Percentiles rank a stretch among this genome's conserved stretches.
These are phyloP conservation scores for Autographa pulchrina DNA, from an alignment of 2,888 invertebrate species.

Conservation along the genomic window DNA sequence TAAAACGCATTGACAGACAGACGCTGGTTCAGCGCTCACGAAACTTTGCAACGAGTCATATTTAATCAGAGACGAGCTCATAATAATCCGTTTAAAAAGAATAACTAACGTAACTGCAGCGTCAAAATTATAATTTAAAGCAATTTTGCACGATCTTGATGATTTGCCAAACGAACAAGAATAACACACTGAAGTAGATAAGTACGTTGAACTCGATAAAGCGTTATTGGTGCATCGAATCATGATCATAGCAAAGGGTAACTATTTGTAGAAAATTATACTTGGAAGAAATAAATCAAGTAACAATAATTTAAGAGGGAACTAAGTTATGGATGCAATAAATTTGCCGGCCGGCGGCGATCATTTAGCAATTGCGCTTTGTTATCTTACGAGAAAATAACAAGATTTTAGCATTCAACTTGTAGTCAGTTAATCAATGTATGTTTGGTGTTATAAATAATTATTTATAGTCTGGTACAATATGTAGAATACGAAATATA, in stretches of 20 bases:
- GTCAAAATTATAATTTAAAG: conserved; percentile 61
- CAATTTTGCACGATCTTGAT: conserved; percentile 68
- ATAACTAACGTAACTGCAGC: conserved; percentile 34
- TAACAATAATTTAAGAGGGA: conserved; percentile 62
- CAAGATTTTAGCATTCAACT: conserved; percentile 38
- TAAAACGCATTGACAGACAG: conserved; percentile 56
- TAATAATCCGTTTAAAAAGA: conserved; percentile 38
- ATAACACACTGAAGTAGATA: conserved; percentile 63
- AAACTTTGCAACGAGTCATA: conserved; percentile 42
- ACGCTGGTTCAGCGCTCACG: conserved; percentile 44
- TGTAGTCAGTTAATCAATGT: conserved; percentile 30
- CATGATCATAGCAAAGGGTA: conserved; percentile 51
- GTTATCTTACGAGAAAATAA: conserved; percentile 55
- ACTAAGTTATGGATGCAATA: conserved; percentile 66
- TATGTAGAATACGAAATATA: conserved; percentile 12
- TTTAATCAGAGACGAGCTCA: conserved; percentile 31
- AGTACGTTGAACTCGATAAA: conserved; percentile 70
- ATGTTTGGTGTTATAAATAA: not conserved
- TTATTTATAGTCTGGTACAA: not conserved
- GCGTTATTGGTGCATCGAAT: conserved; percentile 43
- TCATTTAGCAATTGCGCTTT: conserved; percentile 63
- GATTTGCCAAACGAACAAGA: conserved; percentile 73
- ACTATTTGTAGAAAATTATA: conserved; percentile 59
- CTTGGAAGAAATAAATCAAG: conserved; percentile 60
- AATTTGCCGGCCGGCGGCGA: conserved; percentile 62